phyloP scores from a whole-genome alignment of 2,797 vertebrate genomes.

The Danio kyathit region DNA sequence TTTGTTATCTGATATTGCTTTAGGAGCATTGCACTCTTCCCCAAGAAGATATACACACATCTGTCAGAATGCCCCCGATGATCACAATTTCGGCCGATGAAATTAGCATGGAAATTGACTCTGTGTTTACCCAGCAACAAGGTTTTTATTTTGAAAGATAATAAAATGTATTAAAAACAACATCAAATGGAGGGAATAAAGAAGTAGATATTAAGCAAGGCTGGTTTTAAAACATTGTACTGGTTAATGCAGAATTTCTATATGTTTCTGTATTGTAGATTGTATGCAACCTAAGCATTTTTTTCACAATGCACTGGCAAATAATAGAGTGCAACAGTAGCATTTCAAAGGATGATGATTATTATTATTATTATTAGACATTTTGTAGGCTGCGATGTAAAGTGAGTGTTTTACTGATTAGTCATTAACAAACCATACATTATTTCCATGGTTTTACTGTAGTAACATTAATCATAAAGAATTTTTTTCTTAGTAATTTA shows the following conservation, averaged over 20 bases:
- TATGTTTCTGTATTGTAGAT: background rate
- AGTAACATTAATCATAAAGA: too few relatives aligned
- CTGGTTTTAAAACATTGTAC: background rate
- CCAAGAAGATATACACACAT: conserved; percentile 51
- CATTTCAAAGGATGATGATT: too few relatives aligned
- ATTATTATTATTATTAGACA: too few relatives aligned
- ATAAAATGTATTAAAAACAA: background rate
- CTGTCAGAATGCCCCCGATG: conserved; percentile 45
- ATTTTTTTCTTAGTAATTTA: too few relatives aligned
- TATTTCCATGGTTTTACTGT: too few relatives aligned
- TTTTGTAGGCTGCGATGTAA: too few relatives aligned
- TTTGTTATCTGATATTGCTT: conserved; percentile 56
- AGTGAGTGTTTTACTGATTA: too few relatives aligned
- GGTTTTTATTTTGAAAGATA: background rate
- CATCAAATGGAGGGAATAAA: background rate
- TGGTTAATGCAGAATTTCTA: background rate
- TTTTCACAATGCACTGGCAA: background rate
- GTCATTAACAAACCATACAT: too few relatives aligned
- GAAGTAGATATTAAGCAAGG: background rate
- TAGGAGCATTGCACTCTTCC: conserved; percentile 63
- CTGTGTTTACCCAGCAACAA: background rate
- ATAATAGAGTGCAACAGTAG: background rate
- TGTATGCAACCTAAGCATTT: background rate
- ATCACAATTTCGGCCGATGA: background rate
- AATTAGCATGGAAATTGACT: conserved; percentile 33